A percentile compares a stretch with the other conserved stretches of the same genome.
Conservation (phyloP, 2,888 invertebrate species). For the Acanthococcus lagerstroemiae region DNA sequence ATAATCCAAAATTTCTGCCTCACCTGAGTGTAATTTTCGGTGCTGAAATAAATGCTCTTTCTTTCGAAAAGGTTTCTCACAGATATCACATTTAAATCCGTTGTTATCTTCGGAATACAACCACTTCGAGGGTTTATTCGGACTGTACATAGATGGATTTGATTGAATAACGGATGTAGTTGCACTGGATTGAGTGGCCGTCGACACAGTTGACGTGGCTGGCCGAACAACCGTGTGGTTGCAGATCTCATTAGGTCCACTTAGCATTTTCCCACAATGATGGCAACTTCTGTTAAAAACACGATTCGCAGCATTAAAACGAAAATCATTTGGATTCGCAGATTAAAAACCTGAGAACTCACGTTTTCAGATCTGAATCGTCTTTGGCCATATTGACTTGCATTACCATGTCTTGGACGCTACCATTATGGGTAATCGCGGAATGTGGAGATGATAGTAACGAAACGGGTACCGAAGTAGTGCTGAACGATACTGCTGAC, state of each 20-base stretch:
- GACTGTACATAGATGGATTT: background rate
- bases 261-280: conserved; percentile 33
- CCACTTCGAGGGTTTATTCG: background rate
- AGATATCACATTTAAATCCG: conserved; percentile 46
- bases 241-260: conserved; percentile 28
- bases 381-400: conserved; percentile 14
- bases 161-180: conserved; percentile 10
- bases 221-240: conserved; percentile 28
- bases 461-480: conserved; percentile 10
- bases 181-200: conserved; percentile 19
- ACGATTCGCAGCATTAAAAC: background rate
- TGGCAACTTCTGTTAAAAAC: conserved; percentile 17
- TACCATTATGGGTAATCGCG: background rate
- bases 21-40: conserved; percentile 54
- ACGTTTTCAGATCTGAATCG: background rate
- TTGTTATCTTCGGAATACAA: background rate
- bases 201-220: background rate
- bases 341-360: background rate
- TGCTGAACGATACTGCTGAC: background rate
- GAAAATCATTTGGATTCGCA: background rate
- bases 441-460: conserved; percentile 7
- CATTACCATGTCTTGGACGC: conserved; percentile 8
- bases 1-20: too few species aligned
- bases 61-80: conserved; percentile 55
- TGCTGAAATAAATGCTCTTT: conserved; percentile 61